phyloP scores from a whole-genome alignment of 2,113 vertebrate genomes.

The Lepidothrix coronata region DNA sequence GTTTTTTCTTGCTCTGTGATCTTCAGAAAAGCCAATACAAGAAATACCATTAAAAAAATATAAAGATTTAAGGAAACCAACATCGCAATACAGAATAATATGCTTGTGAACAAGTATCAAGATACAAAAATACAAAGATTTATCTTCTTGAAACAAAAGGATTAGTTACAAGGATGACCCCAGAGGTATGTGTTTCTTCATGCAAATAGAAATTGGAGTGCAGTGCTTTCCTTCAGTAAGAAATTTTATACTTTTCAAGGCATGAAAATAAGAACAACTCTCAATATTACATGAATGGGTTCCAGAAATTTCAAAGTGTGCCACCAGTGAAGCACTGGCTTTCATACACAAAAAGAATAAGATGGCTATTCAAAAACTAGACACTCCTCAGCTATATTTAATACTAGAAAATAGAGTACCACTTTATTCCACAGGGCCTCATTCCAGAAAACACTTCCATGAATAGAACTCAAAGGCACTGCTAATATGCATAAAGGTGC shows the following conservation, averaged over 20 bases:
- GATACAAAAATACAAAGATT: neutral
- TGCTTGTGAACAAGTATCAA: neutral
- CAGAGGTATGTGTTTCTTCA: neutral
- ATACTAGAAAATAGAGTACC: constrained; percentile 4
- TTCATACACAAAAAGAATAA: neutral
- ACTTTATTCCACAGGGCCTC: neutral
- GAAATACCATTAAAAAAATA: neutral
- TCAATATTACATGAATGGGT: neutral
- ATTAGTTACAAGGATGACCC: neutral
- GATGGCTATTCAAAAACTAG: neutral
- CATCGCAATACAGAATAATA: neutral
- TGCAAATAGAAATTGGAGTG: neutral
- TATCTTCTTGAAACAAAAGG: neutral
- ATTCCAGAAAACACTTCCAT: constrained; percentile 1
- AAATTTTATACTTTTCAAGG: neutral
- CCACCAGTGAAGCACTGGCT: neutral
- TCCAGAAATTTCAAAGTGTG: neutral
- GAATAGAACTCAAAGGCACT: neutral
- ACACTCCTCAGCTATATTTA: neutral
- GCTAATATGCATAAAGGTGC: neutral
- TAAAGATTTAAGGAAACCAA: neutral
- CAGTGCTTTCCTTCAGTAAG: neutral
- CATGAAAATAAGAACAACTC: neutral
- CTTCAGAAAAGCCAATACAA: neutral
- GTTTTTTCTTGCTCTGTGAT: neutral